Percentiles rank a stretch among this genome's conserved stretches.
These are phyloP conservation scores for Drosophila falleni DNA, from an alignment of 2,888 invertebrate genomes.

Conservation along the genomic window DNA sequence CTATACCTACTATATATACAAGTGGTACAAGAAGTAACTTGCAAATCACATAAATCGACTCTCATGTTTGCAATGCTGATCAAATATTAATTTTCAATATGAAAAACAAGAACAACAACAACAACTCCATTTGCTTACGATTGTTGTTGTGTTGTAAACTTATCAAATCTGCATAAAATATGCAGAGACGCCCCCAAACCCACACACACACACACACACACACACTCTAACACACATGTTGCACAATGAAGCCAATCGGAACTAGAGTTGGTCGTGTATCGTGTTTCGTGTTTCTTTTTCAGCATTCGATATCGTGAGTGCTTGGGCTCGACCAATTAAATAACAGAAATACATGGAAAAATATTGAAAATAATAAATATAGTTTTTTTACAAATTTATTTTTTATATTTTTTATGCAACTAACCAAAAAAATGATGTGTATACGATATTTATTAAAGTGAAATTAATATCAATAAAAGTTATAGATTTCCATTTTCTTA, in stretches of 20 bases:
- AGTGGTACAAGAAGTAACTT: slow-evolving; percentile 13
- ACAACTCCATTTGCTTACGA: slow-evolving; percentile 29
- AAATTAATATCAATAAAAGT: no score
- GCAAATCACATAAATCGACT: slow-evolving; percentile 32
- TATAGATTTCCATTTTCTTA: no score
- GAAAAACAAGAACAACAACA: slow-evolving; percentile 21
- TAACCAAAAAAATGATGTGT: no score
- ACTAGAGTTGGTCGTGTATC: slow-evolving; percentile 8
- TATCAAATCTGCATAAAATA: slow-evolving; percentile 71
- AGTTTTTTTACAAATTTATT: no score
- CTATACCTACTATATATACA: not conserved
- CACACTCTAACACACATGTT: slow-evolving; percentile 40
- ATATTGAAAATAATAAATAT: not conserved
- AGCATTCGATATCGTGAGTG: slow-evolving; percentile 7
- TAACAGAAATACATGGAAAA: not conserved
- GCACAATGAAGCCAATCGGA: slow-evolving; percentile 37
- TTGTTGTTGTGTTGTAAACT: slow-evolving; percentile 48
- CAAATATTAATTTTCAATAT: slow-evolving; percentile 73
- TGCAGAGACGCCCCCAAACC: slow-evolving; percentile 37
- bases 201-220: slow-evolving; percentile 12
- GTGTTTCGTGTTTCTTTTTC: not conserved
- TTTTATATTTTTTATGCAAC: no score
- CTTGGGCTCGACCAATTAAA: not conserved
- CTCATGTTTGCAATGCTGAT: slow-evolving; percentile 49
- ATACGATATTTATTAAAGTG: no score